phyloP scores from a whole-genome alignment of 2,797 vertebrate genomes.

The Spea hammondii region DNA sequence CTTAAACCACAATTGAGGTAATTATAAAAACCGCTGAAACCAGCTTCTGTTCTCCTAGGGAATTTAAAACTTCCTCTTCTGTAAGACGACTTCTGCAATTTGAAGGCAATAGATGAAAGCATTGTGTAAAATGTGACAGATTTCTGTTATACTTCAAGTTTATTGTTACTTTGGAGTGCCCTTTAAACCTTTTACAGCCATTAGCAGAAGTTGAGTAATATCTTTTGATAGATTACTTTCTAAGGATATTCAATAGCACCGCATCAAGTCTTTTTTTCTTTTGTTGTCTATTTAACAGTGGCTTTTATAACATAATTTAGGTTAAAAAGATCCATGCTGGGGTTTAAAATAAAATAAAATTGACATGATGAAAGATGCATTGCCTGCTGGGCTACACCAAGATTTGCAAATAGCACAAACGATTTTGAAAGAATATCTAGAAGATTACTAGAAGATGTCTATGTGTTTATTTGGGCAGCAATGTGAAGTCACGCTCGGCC shows the following conservation, averaged over 20 bases:
- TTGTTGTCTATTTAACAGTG: neutral
- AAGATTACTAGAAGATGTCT: neutral
- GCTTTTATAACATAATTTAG: neutral
- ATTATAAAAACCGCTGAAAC: neutral
- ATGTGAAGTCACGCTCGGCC: no score
- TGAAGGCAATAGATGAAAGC: constrained; percentile 11
- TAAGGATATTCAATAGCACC: neutral
- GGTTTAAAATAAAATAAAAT: neutral
- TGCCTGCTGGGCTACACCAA: neutral
- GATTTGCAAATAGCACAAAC: neutral
- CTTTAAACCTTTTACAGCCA: constrained; percentile 19
- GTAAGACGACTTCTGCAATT: constrained; percentile 12
- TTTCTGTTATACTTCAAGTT: constrained; percentile 7
- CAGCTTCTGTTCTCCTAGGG: neutral
- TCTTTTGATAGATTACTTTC: constrained; percentile 8
- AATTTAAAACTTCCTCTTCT: constrained; percentile 16
- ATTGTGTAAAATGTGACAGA: neutral
- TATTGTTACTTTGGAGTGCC: constrained; percentile 13
- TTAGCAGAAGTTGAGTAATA: constrained; percentile 1
- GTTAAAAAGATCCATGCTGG: neutral
- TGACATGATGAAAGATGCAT: neutral
- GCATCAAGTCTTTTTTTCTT: neutral
- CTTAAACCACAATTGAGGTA: constrained; percentile 1
- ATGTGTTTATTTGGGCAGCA: no score
- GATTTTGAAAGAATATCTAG: neutral